Evolutionary conservation across 2,797 vertebrate species (phyloP), one percentile per base, ranked within the genome.

Genomic region (Galago senegalensis): DNA sequence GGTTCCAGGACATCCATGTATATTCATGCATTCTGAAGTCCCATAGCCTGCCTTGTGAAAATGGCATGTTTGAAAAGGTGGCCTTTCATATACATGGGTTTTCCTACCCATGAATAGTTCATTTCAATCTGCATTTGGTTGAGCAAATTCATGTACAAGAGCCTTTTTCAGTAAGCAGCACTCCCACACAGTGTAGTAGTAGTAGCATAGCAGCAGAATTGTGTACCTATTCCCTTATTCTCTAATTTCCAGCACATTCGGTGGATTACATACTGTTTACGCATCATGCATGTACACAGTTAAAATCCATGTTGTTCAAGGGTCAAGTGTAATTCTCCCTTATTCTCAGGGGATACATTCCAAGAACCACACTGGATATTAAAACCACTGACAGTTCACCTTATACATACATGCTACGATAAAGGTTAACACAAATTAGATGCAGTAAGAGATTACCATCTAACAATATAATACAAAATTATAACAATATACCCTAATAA

Each of bases 261-360:
- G 97, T 97, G 98, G 98, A 98, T 99, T 98, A 98, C 98, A 98
- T 80, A 97, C 97, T 98, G 97, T 98, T 98, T 98, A 98, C 98
- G 97, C 98, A 98, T 98, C 98, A 85, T 58, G 88, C 96, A 97
- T 43, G 40, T 43, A 43, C 20, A 16, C 49, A 79, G 21, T 9
- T 79, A n/a, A 80, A 37, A 80, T 23, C 53, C 23, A 5, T 58
- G 76, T 56, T 58, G 77, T 58, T 58, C 21, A 58, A 80, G n/a
- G 17, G 77, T 37, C n/a, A 80, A 80, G 23, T 37, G 21, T n/a
- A 37, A 34, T 9, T 58, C 21, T 21, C 2, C 20, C 53, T 80
- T 27, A 34, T 80, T 27, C 4, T 37, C 7, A 3, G 23, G 21
- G 21, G 23, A 58, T 80, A 37, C 13, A 37, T 80, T 80, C n/a